Evolutionary conservation across 2,113 vertebrate genomes (phyloP), one percentile per base, ranked within the genome.

Genomic region (Crotalus viridis): DNA sequence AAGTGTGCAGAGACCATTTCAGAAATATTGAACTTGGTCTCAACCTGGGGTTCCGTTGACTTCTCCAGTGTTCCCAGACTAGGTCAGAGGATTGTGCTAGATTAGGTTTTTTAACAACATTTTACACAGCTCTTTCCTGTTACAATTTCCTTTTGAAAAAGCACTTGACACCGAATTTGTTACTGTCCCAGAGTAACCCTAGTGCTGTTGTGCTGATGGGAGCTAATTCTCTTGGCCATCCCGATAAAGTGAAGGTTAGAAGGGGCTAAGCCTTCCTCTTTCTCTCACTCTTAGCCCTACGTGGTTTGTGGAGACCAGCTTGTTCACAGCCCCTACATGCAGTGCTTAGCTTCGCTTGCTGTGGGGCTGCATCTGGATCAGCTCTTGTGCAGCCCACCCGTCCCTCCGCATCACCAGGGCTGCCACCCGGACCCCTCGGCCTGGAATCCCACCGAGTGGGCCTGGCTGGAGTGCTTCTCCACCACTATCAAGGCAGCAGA

Each of bases 281-380:
- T 22, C 48, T 52, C 55, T 10, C 88, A 19, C 43, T 92, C 94
- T 46, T 85, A 99, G 99, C 99, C 99, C 17, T 99, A 99, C 0
- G 99, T 99, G 4, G 98, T 99, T 1, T 99, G 99, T 91, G 99
- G 99, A 0, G 99, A 99, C 96, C 99, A 99, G 97, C 98, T 99
- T 1, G 98, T 99, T 86, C 99, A 99, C 89, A 99, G 99, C 91
- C 98, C 99, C 3, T 99, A 99, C 74, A 99, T 99, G 99, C 99
- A 99, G 95, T 99, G 99, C 95, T 96, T 99, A 54, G 98, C 99
- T 39, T 99, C 99, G 0, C 97, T 99, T 22, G 99, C 99, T 0
- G 99, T 99, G 92, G 99, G 99, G 1, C 98, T 99, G 56, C 99
- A 98, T 93, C 98, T 99, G 91, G 99, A 99, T 91, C 98, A 98